These are phyloP conservation scores for Pocillopora grandis DNA, from an alignment of 92 coral and sea anemone species.

Conservation along the genomic window DNA sequence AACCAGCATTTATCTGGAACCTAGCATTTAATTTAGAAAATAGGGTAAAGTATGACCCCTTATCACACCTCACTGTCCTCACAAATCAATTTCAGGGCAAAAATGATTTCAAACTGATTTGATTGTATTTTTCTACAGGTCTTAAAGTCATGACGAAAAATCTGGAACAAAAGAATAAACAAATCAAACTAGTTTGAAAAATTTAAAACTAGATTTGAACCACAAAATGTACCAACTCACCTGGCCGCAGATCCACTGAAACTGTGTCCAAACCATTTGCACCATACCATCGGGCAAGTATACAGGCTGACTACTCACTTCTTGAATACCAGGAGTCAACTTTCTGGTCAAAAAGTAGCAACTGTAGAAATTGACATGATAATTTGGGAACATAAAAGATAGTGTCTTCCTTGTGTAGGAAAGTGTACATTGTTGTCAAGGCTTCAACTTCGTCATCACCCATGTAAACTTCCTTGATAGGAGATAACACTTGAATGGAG, in stretches of 20 bases:
- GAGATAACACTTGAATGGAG: not conserved
- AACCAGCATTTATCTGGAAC: too few relatives aligned
- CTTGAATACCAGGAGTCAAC: conserved; percentile 14
- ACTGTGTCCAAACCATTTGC: conserved; percentile 13
- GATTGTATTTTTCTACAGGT: too few relatives aligned
- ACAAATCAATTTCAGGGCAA: too few relatives aligned
- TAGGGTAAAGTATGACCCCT: too few relatives aligned
- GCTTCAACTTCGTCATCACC: conserved; percentile 7
- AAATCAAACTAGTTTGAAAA: too few relatives aligned
- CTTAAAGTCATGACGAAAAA: too few relatives aligned
- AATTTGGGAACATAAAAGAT: conserved; percentile 18
- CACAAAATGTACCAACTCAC: not conserved
- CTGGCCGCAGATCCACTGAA: conserved; percentile 27
- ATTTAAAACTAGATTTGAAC: too few relatives aligned
- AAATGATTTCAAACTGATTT: too few relatives aligned
- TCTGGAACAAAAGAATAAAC: too few relatives aligned
- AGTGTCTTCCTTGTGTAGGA: conserved; percentile 17
- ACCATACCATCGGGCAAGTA: conserved; percentile 40
- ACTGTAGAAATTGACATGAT: not conserved
- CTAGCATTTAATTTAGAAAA: too few relatives aligned
- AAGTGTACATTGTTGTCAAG: conserved; percentile 14
- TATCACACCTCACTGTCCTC: too few relatives aligned
- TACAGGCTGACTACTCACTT: conserved; percentile 3
- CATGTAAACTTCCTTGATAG: conserved; percentile 15
- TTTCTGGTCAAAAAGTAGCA: conserved; percentile 2